These are phyloP conservation scores for Torymus tubicola DNA, from an alignment of 2,888 invertebrate species.

Conservation along the genomic window DNA sequence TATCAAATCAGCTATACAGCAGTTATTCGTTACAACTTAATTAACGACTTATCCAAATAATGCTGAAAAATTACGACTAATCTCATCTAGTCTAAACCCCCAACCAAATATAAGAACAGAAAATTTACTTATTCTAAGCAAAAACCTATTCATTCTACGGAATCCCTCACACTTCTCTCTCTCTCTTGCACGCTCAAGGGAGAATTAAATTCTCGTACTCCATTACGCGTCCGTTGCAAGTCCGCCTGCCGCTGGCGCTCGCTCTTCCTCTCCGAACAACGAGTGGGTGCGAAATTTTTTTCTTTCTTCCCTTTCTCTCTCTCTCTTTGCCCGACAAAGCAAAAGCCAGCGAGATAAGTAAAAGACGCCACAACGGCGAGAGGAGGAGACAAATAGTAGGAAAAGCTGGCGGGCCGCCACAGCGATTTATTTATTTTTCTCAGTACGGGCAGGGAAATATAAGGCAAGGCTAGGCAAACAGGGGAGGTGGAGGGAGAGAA, in stretches of 20 bases:
- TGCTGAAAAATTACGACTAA: no score
- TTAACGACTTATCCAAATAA: no score
- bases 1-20: no score
- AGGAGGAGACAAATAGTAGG: conserved; percentile 56
- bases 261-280: background rate
- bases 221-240: conserved; percentile 29
- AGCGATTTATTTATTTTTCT: conserved; percentile 71
- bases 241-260: conserved; percentile 1
- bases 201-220: conserved; percentile 25
- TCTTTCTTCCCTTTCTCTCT: background rate
- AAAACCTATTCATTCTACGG: no score
- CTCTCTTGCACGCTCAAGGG: background rate
- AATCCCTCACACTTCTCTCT: background rate
- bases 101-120: no score
- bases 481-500: conserved; percentile 57
- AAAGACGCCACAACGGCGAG: conserved; percentile 12
- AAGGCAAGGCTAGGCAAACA: conserved; percentile 66
- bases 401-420: conserved; percentile 69
- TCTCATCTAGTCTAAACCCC: no score
- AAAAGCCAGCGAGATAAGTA: conserved; percentile 47
- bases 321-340: background rate
- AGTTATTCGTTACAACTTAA: no score
- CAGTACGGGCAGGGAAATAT: conserved; percentile 42
- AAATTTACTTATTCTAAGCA: no score
- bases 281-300: conserved; percentile 41